Percentiles rank a stretch among this genome's conserved stretches.
Conservation (phyloP, 2,888 invertebrate genomes). For the Plemyria rubiginata region DNA sequence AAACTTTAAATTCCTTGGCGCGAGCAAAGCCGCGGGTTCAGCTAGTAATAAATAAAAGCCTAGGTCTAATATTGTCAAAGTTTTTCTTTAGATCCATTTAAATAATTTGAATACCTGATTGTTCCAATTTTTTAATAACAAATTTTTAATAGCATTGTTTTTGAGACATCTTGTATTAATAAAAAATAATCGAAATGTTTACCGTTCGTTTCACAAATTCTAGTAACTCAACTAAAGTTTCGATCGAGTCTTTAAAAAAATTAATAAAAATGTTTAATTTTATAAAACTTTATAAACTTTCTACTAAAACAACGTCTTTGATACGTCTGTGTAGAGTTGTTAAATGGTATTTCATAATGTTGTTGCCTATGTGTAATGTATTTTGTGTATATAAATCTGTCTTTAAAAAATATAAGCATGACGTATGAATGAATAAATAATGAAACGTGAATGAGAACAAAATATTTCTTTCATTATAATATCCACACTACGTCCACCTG, state of each 20-base stretch:
- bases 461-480: neutral
- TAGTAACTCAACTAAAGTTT: constrained; percentile 25
- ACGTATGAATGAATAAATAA: constrained; percentile 25
- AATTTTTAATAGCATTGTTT: neutral
- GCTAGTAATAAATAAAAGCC: neutral
- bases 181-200: neutral
- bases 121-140: neutral
- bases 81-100: too few relatives aligned
- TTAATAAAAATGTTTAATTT: constrained; percentile 19
- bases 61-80: too few relatives aligned
- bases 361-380: constrained; percentile 69
- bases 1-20: too few relatives aligned
- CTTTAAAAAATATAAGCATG: neutral
- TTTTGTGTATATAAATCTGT: constrained; percentile 24
- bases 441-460: constrained; percentile 34
- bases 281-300: constrained; percentile 25
- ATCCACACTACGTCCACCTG: neutral
- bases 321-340: constrained; percentile 27
- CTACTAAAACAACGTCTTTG: constrained; percentile 26
- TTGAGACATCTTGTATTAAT: neutral
- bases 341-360: constrained; percentile 50
- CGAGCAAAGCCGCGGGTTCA: too few relatives aligned
- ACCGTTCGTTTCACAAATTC: constrained; percentile 28
- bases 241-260: constrained; percentile 10
- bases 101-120: too few relatives aligned